A percentile compares a stretch with the other conserved stretches of the same genome.
phyloP scores from a whole-genome alignment of 2,113 vertebrate species.

The Spheniscus mendiculus region DNA sequence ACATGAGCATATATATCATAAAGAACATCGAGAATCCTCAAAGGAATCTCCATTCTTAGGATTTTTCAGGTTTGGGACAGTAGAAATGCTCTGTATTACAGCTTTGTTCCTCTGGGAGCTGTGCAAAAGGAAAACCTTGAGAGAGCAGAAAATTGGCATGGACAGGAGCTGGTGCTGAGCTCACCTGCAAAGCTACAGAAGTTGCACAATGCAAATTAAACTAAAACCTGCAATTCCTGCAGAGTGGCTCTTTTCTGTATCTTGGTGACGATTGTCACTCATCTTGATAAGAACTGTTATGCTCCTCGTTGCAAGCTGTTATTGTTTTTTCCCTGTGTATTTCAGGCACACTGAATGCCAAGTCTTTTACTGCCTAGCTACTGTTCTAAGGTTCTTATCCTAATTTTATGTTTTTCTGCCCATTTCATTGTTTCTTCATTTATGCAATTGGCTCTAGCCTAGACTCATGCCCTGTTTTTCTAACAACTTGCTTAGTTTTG shows the following conservation, averaged over 20 bases:
- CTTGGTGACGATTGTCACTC: not conserved
- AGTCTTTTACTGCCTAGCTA: not conserved
- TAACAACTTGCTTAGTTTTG: not conserved
- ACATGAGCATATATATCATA: accelerated
- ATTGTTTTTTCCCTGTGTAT: not conserved
- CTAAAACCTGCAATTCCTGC: not conserved
- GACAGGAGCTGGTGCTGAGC: not conserved
- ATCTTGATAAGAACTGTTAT: not conserved
- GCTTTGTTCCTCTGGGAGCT: not conserved
- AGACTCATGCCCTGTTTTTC: not conserved
- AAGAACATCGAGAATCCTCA: not conserved
- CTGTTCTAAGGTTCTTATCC: not conserved
- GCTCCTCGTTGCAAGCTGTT: not conserved
- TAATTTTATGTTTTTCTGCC: not conserved
- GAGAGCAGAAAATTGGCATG: not conserved
- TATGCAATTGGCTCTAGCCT: not conserved
- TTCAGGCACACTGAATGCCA: not conserved
- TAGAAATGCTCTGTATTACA: not conserved
- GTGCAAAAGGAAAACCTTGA: not conserved
- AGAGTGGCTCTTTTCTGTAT: not conserved
- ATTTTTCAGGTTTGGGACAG: not conserved
- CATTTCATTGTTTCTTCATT: not conserved
- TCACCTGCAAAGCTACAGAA: not conserved
- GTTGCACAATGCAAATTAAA: not conserved
- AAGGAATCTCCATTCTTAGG: not conserved